Base-by-base conservation (phyloP, 2,888 invertebrate species). In the Apamea crenata region DNA sequence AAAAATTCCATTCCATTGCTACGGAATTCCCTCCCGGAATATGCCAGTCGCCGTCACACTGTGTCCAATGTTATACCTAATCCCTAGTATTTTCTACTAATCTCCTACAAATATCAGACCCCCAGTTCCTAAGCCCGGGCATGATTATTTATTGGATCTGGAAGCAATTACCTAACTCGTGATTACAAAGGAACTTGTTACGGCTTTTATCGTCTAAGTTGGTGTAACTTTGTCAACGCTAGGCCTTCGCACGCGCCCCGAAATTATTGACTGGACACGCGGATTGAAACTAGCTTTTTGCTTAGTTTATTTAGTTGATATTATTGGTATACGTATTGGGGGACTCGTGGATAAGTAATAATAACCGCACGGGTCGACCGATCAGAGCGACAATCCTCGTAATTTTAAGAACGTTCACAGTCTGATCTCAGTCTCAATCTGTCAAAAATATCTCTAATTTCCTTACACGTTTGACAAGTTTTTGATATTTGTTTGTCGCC, bases 151-250 rank as follows among this genome's bases (percentile, higher is more conserved):
- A 87, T 87, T 87, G 44, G 71, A 68, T 70, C 47, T 77, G 78
- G 77, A 88, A 89, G 77, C 77, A 87, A 87, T 87, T 87, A 87
- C 82, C 71, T 73, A 68, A 80, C 77, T 87, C 66, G 71, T 76
- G 82, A 89, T 87, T 81, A 89, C 80, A 87, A 67, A 72, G 69
- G 53, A 85, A 89, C 82, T 84, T 82, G 59, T 72, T 71, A 63
- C 73, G 53, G 77, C 78, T 79, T 87, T 79, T 85, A 82, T 89
- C 66, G 84, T 16, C 21, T 14, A 78, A 88, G 74, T 87, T 88
- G 3, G 12, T 40, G 53, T 18, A 84, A 88, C 79, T 81, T 88
- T 77, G 79, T 86, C 88, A 77, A 70, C 71, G 44, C 29, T 72
- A 47, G 66, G 68, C 70, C 21, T 36, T 75, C 16, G 50, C 32